phyloP scores from a whole-genome alignment of 2,797 vertebrate genomes.

The Mergus octosetaceus region DNA sequence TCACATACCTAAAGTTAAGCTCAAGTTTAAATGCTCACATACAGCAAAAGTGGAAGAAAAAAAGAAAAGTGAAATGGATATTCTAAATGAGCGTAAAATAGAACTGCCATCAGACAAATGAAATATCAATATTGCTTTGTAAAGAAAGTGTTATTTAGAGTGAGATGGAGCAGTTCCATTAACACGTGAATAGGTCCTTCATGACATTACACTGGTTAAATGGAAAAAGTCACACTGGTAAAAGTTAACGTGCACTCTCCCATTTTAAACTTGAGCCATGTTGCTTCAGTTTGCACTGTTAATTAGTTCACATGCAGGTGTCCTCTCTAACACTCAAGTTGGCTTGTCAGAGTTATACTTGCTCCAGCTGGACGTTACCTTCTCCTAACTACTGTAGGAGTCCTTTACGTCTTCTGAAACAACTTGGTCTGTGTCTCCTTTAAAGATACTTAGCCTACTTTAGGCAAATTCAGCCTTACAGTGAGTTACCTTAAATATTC shows the following conservation, averaged over 20 bases:
- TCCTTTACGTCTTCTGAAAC: neutral
- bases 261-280: neutral
- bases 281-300: neutral
- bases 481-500: neutral
- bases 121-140: conserved; percentile 10
- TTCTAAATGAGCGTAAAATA: conserved; percentile 14
- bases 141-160: conserved; percentile 1
- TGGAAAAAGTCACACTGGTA: neutral
- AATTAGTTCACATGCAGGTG: neutral
- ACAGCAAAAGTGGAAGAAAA: neutral
- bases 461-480: neutral
- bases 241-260: neutral
- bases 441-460: neutral
- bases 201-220: neutral
- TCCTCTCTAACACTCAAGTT: neutral
- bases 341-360: neutral
- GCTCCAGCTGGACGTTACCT: neutral
- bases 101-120: neutral
- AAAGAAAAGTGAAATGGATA: neutral
- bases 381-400: fast-evolving
- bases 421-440: neutral
- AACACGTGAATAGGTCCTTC: neutral
- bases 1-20: neutral
- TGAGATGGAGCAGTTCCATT: neutral
- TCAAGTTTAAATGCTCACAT: neutral